Percentiles rank a stretch among this genome's conserved stretches.
Conservation (phyloP, 2,888 invertebrate genomes). For the Actias luna region DNA sequence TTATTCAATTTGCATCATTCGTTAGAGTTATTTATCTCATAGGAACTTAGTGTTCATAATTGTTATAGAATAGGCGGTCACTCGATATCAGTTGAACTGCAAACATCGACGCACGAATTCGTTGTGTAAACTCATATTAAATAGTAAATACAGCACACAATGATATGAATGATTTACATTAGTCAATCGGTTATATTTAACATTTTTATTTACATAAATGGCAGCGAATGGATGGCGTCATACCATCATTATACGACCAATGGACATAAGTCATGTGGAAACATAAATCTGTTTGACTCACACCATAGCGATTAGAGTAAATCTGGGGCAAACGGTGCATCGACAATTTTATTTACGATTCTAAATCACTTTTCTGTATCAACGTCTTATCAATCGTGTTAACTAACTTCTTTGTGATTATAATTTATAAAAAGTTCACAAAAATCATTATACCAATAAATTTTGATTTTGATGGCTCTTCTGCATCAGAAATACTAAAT, state of each 20-base stretch:
- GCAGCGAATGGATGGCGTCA: not conserved
- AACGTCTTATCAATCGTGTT: not conserved
- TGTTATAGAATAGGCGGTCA: not conserved
- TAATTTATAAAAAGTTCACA: too few relatives aligned
- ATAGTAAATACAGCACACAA: not conserved
- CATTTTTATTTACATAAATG: constrained; percentile 4
- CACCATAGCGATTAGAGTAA: constrained; percentile 1
- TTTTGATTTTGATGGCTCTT: too few relatives aligned
- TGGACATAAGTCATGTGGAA: constrained; percentile 8
- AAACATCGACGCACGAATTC: not conserved
- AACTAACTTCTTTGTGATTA: too few relatives aligned
- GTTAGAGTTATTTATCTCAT: not conserved
- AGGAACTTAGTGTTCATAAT: too few relatives aligned
- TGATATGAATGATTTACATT: constrained; percentile 4
- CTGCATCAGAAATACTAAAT: too few relatives aligned
- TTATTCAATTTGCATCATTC: not conserved
- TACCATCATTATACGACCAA: not conserved
- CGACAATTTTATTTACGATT: not conserved
- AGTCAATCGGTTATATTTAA: not conserved
- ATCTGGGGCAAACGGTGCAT: not conserved
- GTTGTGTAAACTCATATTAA: not conserved
- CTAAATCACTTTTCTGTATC: not conserved
- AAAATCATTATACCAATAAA: too few relatives aligned
- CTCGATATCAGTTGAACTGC: not conserved
- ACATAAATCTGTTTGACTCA: constrained; percentile 10